A percentile compares a stretch with the other conserved stretches of the same genome.
These are phyloP conservation scores for Sebastes kiyomatsui DNA, from an alignment of 2,797 vertebrate species.

Conservation along the genomic window DNA sequence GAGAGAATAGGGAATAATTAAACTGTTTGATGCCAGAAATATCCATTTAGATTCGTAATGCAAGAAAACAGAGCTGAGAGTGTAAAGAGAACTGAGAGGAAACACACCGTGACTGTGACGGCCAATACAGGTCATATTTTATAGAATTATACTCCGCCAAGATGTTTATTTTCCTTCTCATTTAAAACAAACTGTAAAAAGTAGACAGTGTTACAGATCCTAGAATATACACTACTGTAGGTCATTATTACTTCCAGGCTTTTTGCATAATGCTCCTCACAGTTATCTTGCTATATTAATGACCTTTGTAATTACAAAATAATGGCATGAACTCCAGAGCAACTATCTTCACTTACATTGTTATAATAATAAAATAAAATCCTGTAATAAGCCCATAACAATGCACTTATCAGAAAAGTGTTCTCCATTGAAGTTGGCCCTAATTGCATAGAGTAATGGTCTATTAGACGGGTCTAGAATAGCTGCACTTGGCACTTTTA, in stretches of 20 bases:
- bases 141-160: not conserved
- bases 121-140: not conserved
- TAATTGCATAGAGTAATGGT: conserved; percentile 63
- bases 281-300: conserved; percentile 29
- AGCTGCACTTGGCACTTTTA: conserved; percentile 66
- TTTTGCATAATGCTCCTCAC: conserved; percentile 1
- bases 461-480: conserved; percentile 48
- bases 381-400: conserved; percentile 55
- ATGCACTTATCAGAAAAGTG: conserved; percentile 47
- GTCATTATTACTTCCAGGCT: not conserved
- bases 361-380: conserved; percentile 54
- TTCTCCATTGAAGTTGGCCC: conserved; percentile 28
- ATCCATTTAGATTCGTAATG: conserved; percentile 55
- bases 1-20: conserved; percentile 64
- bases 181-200: not conserved
- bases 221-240: not conserved
- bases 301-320: conserved; percentile 50
- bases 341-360: conserved; percentile 5
- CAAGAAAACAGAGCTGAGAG: conserved; percentile 38
- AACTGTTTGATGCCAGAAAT: conserved; percentile 67
- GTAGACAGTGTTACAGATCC: not conserved
- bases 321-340: conserved; percentile 18
- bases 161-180: too few species aligned
- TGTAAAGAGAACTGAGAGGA: conserved; percentile 4
- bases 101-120: not conserved